Conservation (phyloP, 2,888 invertebrate genomes). For the Blastobasis lacticolella region DNA sequence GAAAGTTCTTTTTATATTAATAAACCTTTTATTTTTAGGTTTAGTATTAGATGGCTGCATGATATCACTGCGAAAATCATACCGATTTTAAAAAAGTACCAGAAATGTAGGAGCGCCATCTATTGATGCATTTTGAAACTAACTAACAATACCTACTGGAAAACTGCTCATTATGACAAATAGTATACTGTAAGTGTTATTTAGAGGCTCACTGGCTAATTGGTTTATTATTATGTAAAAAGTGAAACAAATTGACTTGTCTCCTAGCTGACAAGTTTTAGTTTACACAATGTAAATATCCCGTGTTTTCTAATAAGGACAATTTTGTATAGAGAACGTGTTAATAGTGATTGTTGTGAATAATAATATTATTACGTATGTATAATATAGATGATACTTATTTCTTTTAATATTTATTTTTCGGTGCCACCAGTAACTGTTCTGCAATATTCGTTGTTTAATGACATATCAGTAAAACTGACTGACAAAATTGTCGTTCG, state of each 20-base stretch:
- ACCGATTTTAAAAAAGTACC: no score
- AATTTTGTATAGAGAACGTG: constrained; percentile 52
- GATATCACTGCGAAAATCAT: no score
- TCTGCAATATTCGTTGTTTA: constrained; percentile 17
- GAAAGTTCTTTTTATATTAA: no score
- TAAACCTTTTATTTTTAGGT: no score
- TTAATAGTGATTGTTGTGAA: constrained; percentile 48
- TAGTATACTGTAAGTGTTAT: no score
- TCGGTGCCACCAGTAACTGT: constrained; percentile 32
- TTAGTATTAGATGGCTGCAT: no score
- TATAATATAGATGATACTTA: constrained; percentile 21
- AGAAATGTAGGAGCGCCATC: no score
- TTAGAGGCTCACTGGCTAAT: neutral
- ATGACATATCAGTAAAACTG: constrained; percentile 18
- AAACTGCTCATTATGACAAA: no score
- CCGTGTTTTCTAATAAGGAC: constrained; percentile 40
- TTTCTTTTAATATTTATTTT: constrained; percentile 32
- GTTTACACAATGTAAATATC: constrained; percentile 57
- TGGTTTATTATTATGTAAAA: neutral
- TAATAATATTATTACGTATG: constrained; percentile 30
- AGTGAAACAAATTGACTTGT: neutral
- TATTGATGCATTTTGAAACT: no score
- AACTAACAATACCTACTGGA: no score
- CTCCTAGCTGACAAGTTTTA: constrained; percentile 17
- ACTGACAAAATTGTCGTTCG: no score